phyloP scores from a whole-genome alignment of 2,113 vertebrate species.

The Poeciliopsis turrubarensis region DNA sequence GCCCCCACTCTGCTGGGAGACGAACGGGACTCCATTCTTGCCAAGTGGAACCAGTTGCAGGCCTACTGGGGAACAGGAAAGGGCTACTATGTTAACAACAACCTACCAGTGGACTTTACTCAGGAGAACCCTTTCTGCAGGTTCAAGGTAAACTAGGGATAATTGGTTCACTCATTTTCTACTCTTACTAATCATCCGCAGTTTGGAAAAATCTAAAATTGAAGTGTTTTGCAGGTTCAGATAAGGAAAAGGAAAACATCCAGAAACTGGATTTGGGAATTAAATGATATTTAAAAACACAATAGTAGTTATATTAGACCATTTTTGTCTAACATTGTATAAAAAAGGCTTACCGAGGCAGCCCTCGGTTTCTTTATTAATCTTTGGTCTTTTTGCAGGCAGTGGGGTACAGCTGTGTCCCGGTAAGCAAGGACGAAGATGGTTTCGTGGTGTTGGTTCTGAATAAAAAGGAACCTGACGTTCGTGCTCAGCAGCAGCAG shows the following conservation, averaged over 20 bases:
- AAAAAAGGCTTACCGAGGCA: too few species aligned
- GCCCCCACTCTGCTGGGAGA: conserved; percentile 92
- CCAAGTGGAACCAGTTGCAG: conserved; percentile 98
- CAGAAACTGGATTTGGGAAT: too few species aligned
- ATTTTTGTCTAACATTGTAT: too few species aligned
- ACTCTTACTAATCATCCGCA: not conserved
- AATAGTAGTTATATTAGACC: too few species aligned
- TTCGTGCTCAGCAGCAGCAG: conserved; percentile 92
- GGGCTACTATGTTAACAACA: conserved; percentile 93
- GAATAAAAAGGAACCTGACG: conserved; percentile 90
- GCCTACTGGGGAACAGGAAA: conserved; percentile 98
- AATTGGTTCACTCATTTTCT: not conserved
- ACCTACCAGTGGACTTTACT: conserved; percentile 91
- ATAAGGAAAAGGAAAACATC: too few species aligned
- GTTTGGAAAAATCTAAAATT: not conserved
- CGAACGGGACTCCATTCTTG: conserved; percentile 94
- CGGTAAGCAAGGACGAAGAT: conserved; percentile 94
- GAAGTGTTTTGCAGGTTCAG: not conserved
- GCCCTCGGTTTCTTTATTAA: not conserved
- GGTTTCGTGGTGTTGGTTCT: conserved; percentile 91
- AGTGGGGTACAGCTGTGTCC: conserved; percentile 94
- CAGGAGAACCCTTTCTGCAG: conserved; percentile 97
- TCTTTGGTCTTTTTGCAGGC: conserved; percentile 78
- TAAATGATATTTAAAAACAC: too few species aligned
- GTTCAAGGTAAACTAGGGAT: conserved; percentile 88